Percentiles rank a stretch among this genome's conserved stretches.
Conservation (phyloP, 2,888 invertebrate genomes). For the Sycophila texana region DNA sequence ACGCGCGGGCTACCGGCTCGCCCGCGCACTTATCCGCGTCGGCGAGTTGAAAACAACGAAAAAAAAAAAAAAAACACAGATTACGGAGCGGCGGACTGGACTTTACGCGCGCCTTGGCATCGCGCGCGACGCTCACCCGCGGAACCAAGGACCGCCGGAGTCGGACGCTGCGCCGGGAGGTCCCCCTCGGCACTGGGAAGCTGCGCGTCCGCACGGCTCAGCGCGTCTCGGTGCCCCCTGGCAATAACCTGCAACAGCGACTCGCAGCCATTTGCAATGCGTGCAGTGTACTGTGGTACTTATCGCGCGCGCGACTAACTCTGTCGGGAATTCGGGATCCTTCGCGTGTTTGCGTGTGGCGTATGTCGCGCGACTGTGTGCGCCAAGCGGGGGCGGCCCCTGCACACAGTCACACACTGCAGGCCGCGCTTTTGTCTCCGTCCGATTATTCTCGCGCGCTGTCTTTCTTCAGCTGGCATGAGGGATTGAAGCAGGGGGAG, state of each 20-base stretch:
- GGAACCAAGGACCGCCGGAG: too few relatives aligned
- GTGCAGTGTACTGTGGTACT: constrained; percentile 74
- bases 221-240: constrained; percentile 22
- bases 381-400: too few relatives aligned
- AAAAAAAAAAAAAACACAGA: too few relatives aligned
- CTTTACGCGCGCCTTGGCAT: neutral
- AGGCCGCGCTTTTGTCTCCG: neutral
- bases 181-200: too few relatives aligned
- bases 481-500: neutral
- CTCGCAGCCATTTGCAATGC: constrained; percentile 56
- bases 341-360: neutral
- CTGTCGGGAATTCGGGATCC: too few relatives aligned
- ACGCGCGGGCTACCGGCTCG: neutral
- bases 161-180: too few relatives aligned
- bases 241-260: constrained; percentile 52
- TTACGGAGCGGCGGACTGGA: neutral
- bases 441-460: neutral
- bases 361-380: neutral
- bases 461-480: neutral
- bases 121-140: constrained; percentile 1
- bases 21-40: neutral
- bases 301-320: neutral
- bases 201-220: neutral
- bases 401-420: too few relatives aligned
- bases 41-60: neutral